phyloP scores from a whole-genome alignment of 2,113 vertebrate species.

The Salvator merianae region DNA sequence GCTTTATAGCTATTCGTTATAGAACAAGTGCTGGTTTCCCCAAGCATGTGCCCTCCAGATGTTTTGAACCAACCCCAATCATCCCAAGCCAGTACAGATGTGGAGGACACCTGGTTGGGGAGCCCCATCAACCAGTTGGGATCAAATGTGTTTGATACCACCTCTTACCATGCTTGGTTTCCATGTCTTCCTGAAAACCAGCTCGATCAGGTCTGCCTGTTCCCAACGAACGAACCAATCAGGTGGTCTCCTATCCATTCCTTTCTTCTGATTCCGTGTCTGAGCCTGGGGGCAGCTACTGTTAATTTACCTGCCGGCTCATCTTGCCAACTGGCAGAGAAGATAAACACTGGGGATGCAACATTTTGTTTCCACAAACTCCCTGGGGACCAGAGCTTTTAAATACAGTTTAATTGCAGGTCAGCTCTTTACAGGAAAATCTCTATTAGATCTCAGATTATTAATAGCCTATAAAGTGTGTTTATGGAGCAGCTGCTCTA shows the following conservation, averaged over 20 bases:
- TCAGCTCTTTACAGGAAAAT: slow-evolving; percentile 34
- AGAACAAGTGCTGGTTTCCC: not conserved
- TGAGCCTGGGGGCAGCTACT: accelerated
- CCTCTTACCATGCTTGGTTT: not conserved
- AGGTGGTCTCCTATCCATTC: too few relatives aligned
- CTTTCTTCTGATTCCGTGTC: too few relatives aligned
- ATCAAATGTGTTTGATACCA: not conserved
- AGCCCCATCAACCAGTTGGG: not conserved
- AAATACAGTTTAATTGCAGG: slow-evolving; percentile 26
- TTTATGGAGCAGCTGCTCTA: slow-evolving; percentile 30
- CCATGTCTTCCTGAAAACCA: not conserved
- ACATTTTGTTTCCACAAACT: not conserved
- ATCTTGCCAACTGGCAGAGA: not conserved
- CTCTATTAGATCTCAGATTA: slow-evolving; percentile 35
- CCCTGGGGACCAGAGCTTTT: not conserved
- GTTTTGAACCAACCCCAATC: not conserved
- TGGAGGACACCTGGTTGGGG: not conserved
- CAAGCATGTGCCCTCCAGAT: not conserved
- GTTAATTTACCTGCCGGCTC: not conserved
- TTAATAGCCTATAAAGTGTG: slow-evolving; percentile 38
- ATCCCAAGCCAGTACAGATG: not conserved
- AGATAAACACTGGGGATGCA: slow-evolving; percentile 11
- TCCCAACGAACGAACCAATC: too few relatives aligned
- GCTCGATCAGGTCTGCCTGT: too few relatives aligned
- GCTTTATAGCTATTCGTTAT: not conserved